These are phyloP conservation scores for Drosophila insularis DNA, from an alignment of 1,140 invertebrate species.

Conservation along the genomic window DNA sequence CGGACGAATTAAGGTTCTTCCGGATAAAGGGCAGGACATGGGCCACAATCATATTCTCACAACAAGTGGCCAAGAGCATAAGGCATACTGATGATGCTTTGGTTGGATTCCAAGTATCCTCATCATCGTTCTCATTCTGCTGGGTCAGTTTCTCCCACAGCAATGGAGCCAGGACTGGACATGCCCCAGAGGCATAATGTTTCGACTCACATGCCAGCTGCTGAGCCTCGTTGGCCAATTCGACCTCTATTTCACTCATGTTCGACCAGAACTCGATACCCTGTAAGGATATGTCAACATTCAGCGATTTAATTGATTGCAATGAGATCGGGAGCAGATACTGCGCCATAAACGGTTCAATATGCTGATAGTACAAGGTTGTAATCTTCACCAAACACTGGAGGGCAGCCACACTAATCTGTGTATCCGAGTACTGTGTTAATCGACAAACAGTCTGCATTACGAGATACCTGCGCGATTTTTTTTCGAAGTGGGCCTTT, in stretches of 20 bases:
- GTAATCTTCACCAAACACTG: conserved; percentile 99
- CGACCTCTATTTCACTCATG: conserved; percentile 99
- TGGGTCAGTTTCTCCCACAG: conserved; percentile 97
- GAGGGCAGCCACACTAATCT: conserved; percentile 96
- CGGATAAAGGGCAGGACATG: conserved; percentile 98
- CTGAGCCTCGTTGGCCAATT: conserved; percentile 95
- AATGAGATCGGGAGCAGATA: conserved; percentile 99
- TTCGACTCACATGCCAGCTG: conserved; percentile 96
- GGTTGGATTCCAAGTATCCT: conserved; percentile 99
- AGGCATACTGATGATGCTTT: conserved; percentile 99
- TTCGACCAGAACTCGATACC: conserved; percentile 99
- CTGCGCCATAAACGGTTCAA: conserved; percentile 98
- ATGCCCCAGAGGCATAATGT: conserved; percentile 97
- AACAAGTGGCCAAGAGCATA: conserved; percentile 98
- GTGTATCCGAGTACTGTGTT: conserved; percentile 91
- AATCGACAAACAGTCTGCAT: conserved; percentile 99
- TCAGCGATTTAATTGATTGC: conserved; percentile 98
- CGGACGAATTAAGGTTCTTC: conserved; percentile 94
- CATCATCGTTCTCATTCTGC: conserved; percentile 96
- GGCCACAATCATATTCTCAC: conserved; percentile 97
- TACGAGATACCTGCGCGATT: conserved; percentile 98
- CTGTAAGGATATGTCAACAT: conserved; percentile 97
- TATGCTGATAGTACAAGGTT: conserved; percentile 98
- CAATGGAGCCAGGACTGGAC: conserved; percentile 97
- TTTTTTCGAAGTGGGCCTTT: conserved; percentile 95